Percentiles rank a stretch among this genome's conserved stretches.
phyloP scores from a whole-genome alignment of 2,797 vertebrate species.

The Tapirus indicus region DNA sequence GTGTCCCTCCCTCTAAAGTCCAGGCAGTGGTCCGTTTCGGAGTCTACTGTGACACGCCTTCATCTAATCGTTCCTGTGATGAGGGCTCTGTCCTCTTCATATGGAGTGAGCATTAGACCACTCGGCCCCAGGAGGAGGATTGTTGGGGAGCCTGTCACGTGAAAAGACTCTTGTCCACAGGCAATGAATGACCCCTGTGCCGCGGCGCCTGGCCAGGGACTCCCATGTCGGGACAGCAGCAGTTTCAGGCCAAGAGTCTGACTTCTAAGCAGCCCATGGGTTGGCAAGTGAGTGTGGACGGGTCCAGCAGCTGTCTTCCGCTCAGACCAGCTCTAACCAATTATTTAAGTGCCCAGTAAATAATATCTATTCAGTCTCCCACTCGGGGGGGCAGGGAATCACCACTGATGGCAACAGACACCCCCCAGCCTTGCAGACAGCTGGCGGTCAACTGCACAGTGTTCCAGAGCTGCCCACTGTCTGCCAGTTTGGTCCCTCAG shows the following conservation, averaged over 20 bases:
- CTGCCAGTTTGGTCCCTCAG: conserved; percentile 59
- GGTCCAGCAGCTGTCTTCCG: conserved; percentile 33
- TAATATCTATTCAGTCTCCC: conserved; percentile 35
- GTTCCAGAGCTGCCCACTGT: conserved; percentile 46
- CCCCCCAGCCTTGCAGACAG: not conserved
- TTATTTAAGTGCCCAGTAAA: conserved; percentile 65
- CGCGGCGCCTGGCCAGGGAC: not conserved
- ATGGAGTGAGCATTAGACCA: conserved; percentile 2
- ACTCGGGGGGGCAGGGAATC: not conserved
- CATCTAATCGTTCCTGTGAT: not conserved
- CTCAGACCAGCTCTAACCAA: not conserved
- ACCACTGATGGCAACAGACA: not conserved
- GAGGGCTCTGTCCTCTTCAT: not conserved
- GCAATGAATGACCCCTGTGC: not conserved
- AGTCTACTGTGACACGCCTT: not conserved
- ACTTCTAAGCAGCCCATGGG: not conserved
- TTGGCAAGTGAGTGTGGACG: not conserved
- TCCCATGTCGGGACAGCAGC: not conserved
- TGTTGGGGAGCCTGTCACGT: conserved; percentile 12
- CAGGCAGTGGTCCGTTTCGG: not conserved
- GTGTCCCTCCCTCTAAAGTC: conserved; percentile 41
- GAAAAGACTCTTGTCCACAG: conserved; percentile 33
- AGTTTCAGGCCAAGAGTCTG: not conserved
- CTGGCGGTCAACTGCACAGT: conserved; percentile 64
- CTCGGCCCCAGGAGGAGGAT: not conserved